Percentiles rank a stretch among this genome's conserved stretches.
Conservation (phyloP, 2,888 invertebrate species). For the Phania funesta region DNA sequence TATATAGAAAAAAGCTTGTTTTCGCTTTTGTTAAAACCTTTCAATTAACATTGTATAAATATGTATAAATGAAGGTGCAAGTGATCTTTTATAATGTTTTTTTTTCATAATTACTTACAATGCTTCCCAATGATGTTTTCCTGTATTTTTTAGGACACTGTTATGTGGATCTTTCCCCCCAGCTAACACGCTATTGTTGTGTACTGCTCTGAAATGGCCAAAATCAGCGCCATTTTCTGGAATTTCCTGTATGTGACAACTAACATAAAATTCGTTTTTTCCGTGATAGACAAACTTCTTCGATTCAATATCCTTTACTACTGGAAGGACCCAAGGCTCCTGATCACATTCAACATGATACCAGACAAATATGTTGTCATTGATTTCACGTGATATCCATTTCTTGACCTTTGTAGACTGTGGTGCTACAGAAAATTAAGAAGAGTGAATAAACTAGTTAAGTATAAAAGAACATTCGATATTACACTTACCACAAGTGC, state of each 20-base stretch:
- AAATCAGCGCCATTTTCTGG: conserved; percentile 95
- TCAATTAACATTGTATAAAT: no score
- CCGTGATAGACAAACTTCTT: conserved; percentile 86
- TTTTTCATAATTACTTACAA: conserved; percentile 70
- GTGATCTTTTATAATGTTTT: neutral
- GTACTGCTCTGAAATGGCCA: conserved; percentile 89
- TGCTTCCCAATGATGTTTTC: conserved; percentile 83
- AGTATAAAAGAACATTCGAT: neutral
- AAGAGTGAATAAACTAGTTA: neutral
- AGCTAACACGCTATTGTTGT: conserved; percentile 84
- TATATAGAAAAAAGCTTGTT: no score
- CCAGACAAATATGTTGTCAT: conserved; percentile 91
- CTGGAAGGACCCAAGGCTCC: conserved; percentile 86
- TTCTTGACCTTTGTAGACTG: conserved; percentile 85
- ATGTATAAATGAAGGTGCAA: no score
- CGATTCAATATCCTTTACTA: conserved; percentile 82
- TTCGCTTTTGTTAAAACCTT: no score
- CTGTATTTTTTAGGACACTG: conserved; percentile 77
- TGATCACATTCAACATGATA: conserved; percentile 86
- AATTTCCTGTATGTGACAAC: conserved; percentile 88
- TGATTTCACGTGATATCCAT: conserved; percentile 86
- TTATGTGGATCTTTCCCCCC: conserved; percentile 79
- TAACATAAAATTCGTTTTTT: conserved; percentile 88
- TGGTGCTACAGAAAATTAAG: conserved; percentile 82
- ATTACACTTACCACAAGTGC: conserved; percentile 80